Base-by-base conservation (phyloP, 2,888 invertebrate genomes). In the Onthophagus sagittarius region DNA sequence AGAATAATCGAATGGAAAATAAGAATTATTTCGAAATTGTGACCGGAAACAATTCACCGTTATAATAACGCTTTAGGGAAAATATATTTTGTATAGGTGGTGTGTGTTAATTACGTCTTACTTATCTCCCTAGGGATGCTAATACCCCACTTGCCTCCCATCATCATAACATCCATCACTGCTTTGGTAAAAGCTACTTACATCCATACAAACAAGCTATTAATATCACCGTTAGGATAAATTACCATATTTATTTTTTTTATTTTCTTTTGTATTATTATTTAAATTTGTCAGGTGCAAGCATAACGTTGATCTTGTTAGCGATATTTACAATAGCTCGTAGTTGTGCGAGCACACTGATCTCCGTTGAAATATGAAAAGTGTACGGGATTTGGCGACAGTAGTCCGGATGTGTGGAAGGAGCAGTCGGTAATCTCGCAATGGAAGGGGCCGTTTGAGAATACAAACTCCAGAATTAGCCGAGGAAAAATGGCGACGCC, bases 401-500 rank as follows among this genome's bases (percentile, higher is more conserved):
- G 39, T 53, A 53, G 39, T 53, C 39, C 39, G 39, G 39, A 53
- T 53, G 39, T 53, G 39, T 53, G 39, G 39, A 53, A 53, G 39
- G 39, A 53, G 79, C 79, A 78, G 77, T 80, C 78, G 76, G 79
- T 82, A 82, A 83, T 82, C 81, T 81, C 75, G 76, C 79, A 78
- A 78, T 74, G 79, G 79, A 80, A 79, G 77, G 77, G 76, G 77
- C 76, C 73, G 79, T 81, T 82, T 79, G 78, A 78, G 83, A 83
- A 84, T 83, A 84, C 83, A 83, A 84, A 84, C 79, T 82, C 77
- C 79, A 74, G 81, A 82, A 83, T 83, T 83, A 82, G 79, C 79
- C 77, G 78, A 79, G 81, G 82, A 83, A 83, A 83, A 83, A 83
- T 82, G 80, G 82, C 79, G 78, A 71, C 78, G 78, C 78, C 79